Evolutionary conservation across 2,113 vertebrate genomes (phyloP).

Genomic region (Macquaria ambigua): DNA sequence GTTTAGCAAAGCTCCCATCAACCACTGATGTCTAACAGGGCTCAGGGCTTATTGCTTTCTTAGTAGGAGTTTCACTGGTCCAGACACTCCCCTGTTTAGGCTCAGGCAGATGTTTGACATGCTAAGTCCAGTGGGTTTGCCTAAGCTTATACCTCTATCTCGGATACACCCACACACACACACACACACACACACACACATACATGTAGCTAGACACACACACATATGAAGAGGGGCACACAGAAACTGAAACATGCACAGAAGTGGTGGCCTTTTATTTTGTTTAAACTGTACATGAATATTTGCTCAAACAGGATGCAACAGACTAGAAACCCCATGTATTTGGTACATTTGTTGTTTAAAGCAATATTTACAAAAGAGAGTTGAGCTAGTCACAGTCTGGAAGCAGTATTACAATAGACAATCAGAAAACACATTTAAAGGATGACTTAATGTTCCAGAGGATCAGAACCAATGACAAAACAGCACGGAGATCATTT

Average conservation of each 20-base stretch:
- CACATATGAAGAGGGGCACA: background rate
- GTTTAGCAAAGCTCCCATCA: constrained; percentile 36
- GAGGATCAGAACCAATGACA: background rate
- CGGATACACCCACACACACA: background rate
- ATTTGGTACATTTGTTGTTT: background rate
- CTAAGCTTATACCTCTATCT: constrained; percentile 26
- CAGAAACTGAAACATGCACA: background rate
- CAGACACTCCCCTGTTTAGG: constrained; percentile 31
- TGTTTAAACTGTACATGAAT: background rate
- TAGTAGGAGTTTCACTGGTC: constrained; percentile 27
- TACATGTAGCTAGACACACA: too few species aligned
- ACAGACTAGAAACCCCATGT: background rate
- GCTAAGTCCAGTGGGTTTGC: constrained; percentile 47
- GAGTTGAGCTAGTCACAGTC: constrained; percentile 4
- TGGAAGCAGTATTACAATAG: background rate
- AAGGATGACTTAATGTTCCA: background rate
- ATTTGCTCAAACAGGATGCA: background rate
- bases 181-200: too few species aligned
- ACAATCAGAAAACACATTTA: background rate
- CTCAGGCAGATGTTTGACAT: constrained; percentile 56
- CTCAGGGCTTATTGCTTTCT: constrained; percentile 32
- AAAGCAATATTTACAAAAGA: background rate
- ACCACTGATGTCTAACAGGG: constrained; percentile 40
- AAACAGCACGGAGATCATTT: background rate
- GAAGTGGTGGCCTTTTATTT: background rate